These are phyloP conservation scores for Drosophila simulans DNA, from an alignment of 1,140 invertebrate genomes.

Conservation along the genomic window DNA sequence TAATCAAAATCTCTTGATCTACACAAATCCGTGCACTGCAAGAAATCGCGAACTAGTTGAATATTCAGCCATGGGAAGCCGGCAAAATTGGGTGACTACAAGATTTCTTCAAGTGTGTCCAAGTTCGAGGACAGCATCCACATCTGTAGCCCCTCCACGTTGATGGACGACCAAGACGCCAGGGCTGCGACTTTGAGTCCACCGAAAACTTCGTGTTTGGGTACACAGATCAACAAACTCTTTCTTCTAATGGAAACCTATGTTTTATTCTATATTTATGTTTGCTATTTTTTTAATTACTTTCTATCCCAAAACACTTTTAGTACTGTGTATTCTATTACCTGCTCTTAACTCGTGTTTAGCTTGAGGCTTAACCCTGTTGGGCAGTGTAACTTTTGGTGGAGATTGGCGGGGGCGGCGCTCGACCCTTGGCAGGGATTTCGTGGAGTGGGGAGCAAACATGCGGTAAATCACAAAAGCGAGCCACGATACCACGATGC, in stretches of 20 bases:
- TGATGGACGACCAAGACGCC: constrained; percentile 61
- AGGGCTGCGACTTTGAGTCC: constrained; percentile 7
- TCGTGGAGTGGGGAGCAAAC: constrained; percentile 24
- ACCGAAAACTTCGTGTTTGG: not conserved
- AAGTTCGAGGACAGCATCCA: constrained; percentile 56
- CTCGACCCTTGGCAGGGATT: constrained; percentile 17
- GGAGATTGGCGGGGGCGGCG: constrained; percentile 27
- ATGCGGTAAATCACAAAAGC: constrained; percentile 78
- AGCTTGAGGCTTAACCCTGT: not conserved
- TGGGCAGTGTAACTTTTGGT: constrained; percentile 4
- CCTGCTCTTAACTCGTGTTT: not conserved
- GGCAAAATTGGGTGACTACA: constrained; percentile 48
- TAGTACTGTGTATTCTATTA: too few species aligned
- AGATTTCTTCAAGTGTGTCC: constrained; percentile 60
- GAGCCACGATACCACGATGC: constrained; percentile 59
- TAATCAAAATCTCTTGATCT: constrained; percentile 83
- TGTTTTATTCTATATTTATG: not conserved
- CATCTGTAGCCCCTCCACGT: constrained; percentile 66
- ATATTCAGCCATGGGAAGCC: not conserved
- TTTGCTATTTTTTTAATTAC: too few species aligned
- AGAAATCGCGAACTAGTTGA: constrained; percentile 30
- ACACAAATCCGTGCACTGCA: constrained; percentile 66
- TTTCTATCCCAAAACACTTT: too few species aligned
- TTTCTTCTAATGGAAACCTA: too few species aligned
- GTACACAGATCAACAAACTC: constrained; percentile 14